These are phyloP conservation scores for Himalopsyche tibetana DNA, from an alignment of 2,888 invertebrate genomes.

Conservation along the genomic window DNA sequence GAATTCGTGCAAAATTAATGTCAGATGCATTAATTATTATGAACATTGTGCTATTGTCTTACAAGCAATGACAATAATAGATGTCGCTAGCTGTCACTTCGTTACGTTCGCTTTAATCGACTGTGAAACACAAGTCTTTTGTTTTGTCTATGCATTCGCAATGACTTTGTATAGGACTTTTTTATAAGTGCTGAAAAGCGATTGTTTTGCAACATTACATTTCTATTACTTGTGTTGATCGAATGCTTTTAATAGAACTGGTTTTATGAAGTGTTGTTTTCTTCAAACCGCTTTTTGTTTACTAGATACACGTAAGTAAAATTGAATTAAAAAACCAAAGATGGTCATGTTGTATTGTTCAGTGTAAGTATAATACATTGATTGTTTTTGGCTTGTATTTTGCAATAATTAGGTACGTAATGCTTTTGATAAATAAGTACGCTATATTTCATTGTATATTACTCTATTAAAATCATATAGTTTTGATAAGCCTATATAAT, in stretches of 20 bases:
- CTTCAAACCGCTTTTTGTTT: conserved; percentile 13
- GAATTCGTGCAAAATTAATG: conserved; percentile 21
- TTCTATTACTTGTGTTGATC: neutral
- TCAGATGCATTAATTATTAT: conserved; percentile 31
- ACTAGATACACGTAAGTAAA: neutral
- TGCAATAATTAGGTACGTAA: conserved; percentile 10
- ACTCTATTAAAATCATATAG: too few relatives aligned
- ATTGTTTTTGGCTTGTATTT: neutral
- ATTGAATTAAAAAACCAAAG: neutral
- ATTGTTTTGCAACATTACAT: conserved; percentile 27
- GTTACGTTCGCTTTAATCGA: neutral
- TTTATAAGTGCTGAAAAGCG: conserved; percentile 11
- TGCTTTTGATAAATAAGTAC: neutral
- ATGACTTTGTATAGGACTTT: neutral
- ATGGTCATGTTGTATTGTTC: neutral
- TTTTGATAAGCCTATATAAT: too few relatives aligned
- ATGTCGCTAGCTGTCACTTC: conserved; percentile 13
- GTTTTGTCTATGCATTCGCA: neutral
- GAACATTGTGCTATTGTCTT: conserved; percentile 5
- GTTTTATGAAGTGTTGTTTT: neutral
- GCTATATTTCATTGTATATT: neutral
- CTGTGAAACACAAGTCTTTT: conserved; percentile 20
- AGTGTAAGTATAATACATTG: neutral
- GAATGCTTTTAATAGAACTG: conserved; percentile 30
- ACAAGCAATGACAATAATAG: conserved; percentile 17